Percentiles rank a stretch among this genome's conserved stretches.
phyloP scores from a whole-genome alignment of 2,113 vertebrate genomes.

The Alectura lathami region DNA sequence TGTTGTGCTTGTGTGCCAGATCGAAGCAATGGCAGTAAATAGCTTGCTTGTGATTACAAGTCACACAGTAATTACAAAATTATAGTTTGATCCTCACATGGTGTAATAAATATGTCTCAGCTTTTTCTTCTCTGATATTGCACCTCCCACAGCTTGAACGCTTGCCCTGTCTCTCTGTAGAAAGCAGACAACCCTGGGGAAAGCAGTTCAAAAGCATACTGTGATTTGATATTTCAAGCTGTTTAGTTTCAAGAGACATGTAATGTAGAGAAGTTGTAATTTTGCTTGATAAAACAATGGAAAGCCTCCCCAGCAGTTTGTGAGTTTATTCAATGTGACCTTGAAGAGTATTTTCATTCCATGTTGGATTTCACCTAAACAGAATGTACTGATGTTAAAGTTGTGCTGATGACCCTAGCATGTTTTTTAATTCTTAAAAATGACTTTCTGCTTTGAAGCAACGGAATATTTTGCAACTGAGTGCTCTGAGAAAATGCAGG shows the following conservation, averaged over 20 bases:
- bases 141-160: slow-evolving; percentile 13
- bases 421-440: not conserved
- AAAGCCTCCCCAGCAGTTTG: not conserved
- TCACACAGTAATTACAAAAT: slow-evolving; percentile 10
- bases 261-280: not conserved
- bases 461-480: not conserved
- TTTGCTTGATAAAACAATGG: not conserved
- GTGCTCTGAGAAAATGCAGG: not conserved
- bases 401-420: not conserved
- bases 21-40: slow-evolving; percentile 4
- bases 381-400: not conserved
- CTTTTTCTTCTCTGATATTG: not conserved
- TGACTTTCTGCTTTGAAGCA: not conserved
- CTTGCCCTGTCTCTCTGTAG: not conserved
- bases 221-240: not conserved
- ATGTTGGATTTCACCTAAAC: not conserved
- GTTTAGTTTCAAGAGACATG: not conserved
- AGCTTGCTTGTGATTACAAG: not conserved
- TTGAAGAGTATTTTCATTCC: not conserved
- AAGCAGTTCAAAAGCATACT: not conserved
- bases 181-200: not conserved
- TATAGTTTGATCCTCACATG: not conserved
- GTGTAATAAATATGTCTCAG: not conserved
- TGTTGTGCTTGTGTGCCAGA: not conserved
- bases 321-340: not conserved